A percentile compares a stretch with the other conserved stretches of the same genome.
These are phyloP conservation scores for Myrmecophaga tridactyla DNA, from an alignment of 2,113 vertebrate genomes.

Conservation along the genomic window DNA sequence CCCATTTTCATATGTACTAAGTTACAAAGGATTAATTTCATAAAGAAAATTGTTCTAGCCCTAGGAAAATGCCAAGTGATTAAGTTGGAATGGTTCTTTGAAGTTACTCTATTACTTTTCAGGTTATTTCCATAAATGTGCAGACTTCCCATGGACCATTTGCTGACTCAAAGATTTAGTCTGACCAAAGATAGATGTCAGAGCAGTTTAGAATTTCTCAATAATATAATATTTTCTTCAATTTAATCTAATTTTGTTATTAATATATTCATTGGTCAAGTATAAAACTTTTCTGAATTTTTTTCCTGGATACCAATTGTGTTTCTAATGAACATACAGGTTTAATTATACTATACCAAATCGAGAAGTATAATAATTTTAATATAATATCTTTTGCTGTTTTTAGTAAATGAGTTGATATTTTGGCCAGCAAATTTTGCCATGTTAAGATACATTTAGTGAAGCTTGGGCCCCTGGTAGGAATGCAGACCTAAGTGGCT, in stretches of 20 bases:
- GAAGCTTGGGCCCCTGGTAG: neutral
- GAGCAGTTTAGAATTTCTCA: neutral
- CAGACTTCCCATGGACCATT: neutral
- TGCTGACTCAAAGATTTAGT: neutral
- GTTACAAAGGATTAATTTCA: neutral
- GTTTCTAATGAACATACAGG: no score
- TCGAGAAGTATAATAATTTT: neutral
- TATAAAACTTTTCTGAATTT: neutral
- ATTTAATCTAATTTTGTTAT: neutral
- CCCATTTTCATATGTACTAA: neutral
- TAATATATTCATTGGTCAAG: neutral
- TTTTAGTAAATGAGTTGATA: neutral
- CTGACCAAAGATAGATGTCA: neutral
- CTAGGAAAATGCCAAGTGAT: neutral
- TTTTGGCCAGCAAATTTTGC: neutral
- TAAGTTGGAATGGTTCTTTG: neutral
- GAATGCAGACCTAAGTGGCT: neutral
- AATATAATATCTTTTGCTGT: neutral
- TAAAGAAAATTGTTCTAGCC: neutral
- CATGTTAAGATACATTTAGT: neutral
- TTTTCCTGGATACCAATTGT: neutral
- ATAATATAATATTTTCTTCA: neutral
- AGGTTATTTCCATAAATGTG: neutral
- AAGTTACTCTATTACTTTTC: neutral
- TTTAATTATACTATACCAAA: neutral